Evolutionary conservation across 2,888 invertebrate genomes (phyloP).

Genomic region (Sarcophaga rosellei): DNA sequence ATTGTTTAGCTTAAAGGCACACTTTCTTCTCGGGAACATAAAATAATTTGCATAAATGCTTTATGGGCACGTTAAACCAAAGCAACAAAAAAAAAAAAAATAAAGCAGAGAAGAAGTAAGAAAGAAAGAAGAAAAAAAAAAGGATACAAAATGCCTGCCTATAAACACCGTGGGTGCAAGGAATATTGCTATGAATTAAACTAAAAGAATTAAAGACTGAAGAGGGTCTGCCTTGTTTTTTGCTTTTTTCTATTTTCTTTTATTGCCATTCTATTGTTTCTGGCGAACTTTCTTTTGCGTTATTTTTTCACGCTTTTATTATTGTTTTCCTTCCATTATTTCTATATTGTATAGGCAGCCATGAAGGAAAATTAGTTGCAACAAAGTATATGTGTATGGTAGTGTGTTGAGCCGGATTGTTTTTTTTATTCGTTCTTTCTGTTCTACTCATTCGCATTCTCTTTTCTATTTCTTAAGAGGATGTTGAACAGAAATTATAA

Average conservation of each 20-base stretch:
- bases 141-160: not conserved
- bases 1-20: conserved; percentile 60
- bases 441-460: not conserved
- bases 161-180: not conserved
- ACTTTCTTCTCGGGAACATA: conserved; percentile 54
- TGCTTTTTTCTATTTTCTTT: not conserved
- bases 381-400: not conserved
- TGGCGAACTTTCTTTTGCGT: not conserved
- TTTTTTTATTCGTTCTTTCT: conserved; percentile 7
- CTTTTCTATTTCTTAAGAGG: conserved; percentile 4
- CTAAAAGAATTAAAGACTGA: conserved; percentile 34
- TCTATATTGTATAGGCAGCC: not conserved
- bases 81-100: conserved; percentile 2
- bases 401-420: conserved; percentile 23
- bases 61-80: conserved; percentile 49
- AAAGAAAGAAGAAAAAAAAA: conserved; percentile 7
- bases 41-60: conserved; percentile 68
- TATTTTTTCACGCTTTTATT: conserved; percentile 3
- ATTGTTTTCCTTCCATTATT: conserved; percentile 28
- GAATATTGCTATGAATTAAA: not conserved
- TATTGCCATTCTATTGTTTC: not conserved
- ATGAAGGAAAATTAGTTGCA: conserved; percentile 52
- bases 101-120: not conserved
- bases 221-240: conserved; percentile 40
- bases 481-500: conserved; percentile 7